Evolutionary conservation across 2,113 vertebrate genomes (phyloP), one percentile per base, ranked within the genome.

Genomic region (Hylia prasina): DNA sequence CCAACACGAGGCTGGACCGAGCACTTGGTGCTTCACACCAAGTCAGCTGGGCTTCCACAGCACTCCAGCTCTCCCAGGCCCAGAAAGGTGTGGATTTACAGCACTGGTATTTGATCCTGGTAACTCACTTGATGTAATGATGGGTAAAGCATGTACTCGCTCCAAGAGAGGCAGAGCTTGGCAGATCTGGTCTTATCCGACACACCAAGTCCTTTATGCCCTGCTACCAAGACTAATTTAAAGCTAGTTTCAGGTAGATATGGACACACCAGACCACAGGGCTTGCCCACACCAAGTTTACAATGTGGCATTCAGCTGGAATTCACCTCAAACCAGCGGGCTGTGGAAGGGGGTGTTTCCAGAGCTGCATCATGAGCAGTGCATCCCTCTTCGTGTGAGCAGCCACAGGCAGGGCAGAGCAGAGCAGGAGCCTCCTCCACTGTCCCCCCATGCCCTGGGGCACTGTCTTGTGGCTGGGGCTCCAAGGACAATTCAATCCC

Each of bases 271-370:
- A 76, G 19, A 42, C 37, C 31, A 14, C 10, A 13, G 33, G 48
- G 27, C 14, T 61, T 57, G 42, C 50, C 45, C 58, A 73, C 31
- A 42, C 33, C 25, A 8, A 21, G 44, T 15, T 61, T 57, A 44
- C 37, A 57, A 35, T 2, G 0, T 61, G 54, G 30, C 3, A 35
- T 70, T 61, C 72, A 33, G 3, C 33, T 58, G 56, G 39, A 70
- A 81, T 57, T 16, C 39, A 25, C 64, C 73, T 65, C 80, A 25
- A 66, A 73, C 11, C 75, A 76, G 21, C 4, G 1, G 0, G 0
- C 33, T 0, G 0, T n/a, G 44, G 64, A 45, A 4, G 1, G 51
- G 6, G 5, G 21, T 2, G 10, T 19, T 66, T 35, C n/a, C 0
- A 0, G 50, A 70, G 64, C 84, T 78, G 87, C 63, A 23, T 30